Percentiles rank a stretch among this genome's conserved stretches.
Evolutionary conservation across 2,113 vertebrate species (phyloP).

Genomic region (Suncus etruscus): DNA sequence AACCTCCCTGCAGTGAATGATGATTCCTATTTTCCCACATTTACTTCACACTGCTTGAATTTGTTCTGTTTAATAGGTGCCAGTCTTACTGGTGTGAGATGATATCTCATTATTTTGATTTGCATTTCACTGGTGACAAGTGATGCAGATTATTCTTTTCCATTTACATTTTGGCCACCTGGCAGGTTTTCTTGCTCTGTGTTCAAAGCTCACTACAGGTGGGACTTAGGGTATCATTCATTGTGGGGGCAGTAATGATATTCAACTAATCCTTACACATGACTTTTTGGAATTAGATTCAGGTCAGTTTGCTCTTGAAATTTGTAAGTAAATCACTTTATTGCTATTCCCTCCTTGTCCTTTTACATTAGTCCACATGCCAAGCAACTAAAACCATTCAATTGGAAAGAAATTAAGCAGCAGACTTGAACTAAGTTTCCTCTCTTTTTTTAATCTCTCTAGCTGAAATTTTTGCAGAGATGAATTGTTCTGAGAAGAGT

Average conservation of each 20-base stretch:
- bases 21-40: too few species aligned
- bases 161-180: too few species aligned
- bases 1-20: too few species aligned
- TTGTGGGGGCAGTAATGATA: not conserved
- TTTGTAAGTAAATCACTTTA: constrained; percentile 48
- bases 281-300: constrained; percentile 28
- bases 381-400: constrained; percentile 61
- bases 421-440: constrained; percentile 78
- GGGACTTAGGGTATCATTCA: too few species aligned
- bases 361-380: constrained; percentile 62
- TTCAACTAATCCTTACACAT: constrained; percentile 35
- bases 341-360: constrained; percentile 48
- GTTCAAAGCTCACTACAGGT: too few species aligned
- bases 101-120: too few species aligned
- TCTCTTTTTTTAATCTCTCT: constrained; percentile 75
- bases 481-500: constrained; percentile 22
- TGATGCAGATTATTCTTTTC: too few species aligned
- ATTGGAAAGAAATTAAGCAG: constrained; percentile 71
- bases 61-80: too few species aligned
- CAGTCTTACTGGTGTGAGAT: too few species aligned
- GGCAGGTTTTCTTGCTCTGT: too few species aligned
- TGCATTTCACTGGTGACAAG: too few species aligned
- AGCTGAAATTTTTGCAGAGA: constrained; percentile 57
- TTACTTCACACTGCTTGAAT: too few species aligned
- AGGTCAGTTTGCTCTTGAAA: constrained; percentile 29